A percentile compares a stretch with the other conserved stretches of the same genome.
phyloP scores from a whole-genome alignment of 2,888 invertebrate species.

The Smittia sp. region DNA sequence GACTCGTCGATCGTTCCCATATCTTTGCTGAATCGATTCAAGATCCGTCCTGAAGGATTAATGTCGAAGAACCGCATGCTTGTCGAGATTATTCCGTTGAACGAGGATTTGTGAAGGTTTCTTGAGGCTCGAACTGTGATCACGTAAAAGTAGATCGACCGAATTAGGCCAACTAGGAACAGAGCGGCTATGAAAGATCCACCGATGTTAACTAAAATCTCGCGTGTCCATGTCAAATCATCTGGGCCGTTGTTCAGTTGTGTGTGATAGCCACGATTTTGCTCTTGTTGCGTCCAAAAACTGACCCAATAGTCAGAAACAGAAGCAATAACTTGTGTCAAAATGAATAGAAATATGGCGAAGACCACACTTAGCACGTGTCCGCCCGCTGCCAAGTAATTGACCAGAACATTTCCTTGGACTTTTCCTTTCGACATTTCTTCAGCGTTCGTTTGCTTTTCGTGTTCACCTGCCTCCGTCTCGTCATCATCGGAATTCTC shows the following conservation, averaged over 20 bases:
- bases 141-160: slow-evolving; percentile 57
- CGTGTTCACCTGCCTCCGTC: slow-evolving; percentile 47
- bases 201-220: slow-evolving; percentile 21
- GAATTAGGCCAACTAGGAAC: not conserved
- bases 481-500: too few species aligned
- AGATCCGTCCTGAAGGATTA: slow-evolving; percentile 76
- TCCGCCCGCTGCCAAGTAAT: slow-evolving; percentile 58
- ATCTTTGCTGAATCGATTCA: slow-evolving; percentile 80
- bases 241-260: not conserved
- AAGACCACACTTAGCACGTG: slow-evolving; percentile 53
- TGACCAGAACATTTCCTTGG: slow-evolving; percentile 52
- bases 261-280: not conserved
- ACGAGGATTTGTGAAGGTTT: slow-evolving; percentile 69
- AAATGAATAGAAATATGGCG: slow-evolving; percentile 55
- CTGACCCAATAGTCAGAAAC: slow-evolving; percentile 69
- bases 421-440: slow-evolving; percentile 53
- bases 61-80: slow-evolving; percentile 76
- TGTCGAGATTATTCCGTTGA: slow-evolving; percentile 54
- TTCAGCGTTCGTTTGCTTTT: slow-evolving; percentile 48
- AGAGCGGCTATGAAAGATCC: slow-evolving; percentile 17
- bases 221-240: not conserved
- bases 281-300: slow-evolving; percentile 56
- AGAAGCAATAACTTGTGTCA: slow-evolving; percentile 62
- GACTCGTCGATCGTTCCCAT: slow-evolving; percentile 77
- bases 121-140: slow-evolving; percentile 65